Percentiles rank a stretch among this genome's conserved stretches.
Evolutionary conservation across 2,113 vertebrate genomes (phyloP).

Genomic region (Ophthalmolycus amberensis): DNA sequence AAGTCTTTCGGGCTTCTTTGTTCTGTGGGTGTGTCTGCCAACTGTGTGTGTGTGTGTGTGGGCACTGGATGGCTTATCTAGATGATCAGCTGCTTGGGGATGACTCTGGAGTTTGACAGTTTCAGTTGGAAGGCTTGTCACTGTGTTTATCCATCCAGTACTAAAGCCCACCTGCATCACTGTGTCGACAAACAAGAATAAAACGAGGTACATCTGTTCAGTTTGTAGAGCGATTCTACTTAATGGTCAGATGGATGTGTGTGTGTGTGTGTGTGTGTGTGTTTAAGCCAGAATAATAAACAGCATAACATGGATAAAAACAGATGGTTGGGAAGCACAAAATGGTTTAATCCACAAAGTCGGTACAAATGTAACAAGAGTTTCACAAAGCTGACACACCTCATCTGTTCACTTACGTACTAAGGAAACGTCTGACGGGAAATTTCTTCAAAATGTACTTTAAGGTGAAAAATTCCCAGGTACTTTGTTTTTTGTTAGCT

Average conservation of each 20-base stretch:
- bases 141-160: slow-evolving; percentile 48
- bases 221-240: not conserved
- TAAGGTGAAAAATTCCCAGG: not conserved
- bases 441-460: no score
- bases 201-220: slow-evolving; percentile 36
- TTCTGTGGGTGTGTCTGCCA: not conserved
- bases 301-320: not conserved
- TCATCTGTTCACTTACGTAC: not conserved
- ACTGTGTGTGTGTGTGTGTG: not conserved
- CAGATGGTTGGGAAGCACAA: not conserved
- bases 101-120: slow-evolving; percentile 32
- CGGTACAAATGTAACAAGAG: not conserved
- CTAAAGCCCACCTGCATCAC: slow-evolving; percentile 43
- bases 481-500: not conserved
- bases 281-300: slow-evolving; percentile 9
- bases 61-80: not conserved
- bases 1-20: slow-evolving; percentile 34
- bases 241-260: slow-evolving; percentile 1
- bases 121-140: slow-evolving; percentile 34
- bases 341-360: slow-evolving; percentile 11
- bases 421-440: not conserved
- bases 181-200: slow-evolving; percentile 19
- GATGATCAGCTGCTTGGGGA: slow-evolving; percentile 21
- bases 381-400: not conserved
- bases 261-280: not conserved